Base-by-base conservation (phyloP, 2,113 vertebrate species). In the Takifugu flavidus region DNA sequence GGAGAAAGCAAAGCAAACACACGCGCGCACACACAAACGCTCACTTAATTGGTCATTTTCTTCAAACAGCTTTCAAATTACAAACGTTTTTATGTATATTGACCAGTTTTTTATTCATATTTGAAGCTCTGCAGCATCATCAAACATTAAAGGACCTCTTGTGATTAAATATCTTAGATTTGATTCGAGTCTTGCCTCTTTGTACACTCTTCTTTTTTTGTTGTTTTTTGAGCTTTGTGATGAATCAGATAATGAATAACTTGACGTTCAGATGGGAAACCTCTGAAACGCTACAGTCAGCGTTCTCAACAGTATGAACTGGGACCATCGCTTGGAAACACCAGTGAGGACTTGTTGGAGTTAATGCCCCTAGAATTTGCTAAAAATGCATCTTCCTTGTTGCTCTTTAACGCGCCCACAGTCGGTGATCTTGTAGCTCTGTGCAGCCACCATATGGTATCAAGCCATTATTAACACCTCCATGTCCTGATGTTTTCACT, bases 161-260 rank as follows among this genome's bases (percentile, higher is more conserved):
- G 53, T 43, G 49, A 65, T 43, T 51, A 63, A 31, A 45, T 50
- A 8, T 69, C 67, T 60, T 61, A 28, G 65, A 77, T 71, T 53
- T 62, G 72, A 85, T 77, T 53, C 58, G 80, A 83, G 72, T 59
- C 66, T 84, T 52, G 54, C 59, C 13, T 26, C 54, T 65, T 82
- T 78, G 74, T 67, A 61, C 29, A 61, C 50, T 51, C 53, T 57
- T 72, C 63, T 60, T 49, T 69, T 13, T 60, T 26, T 39, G 20
- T 20, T 20, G 20, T 25, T 61, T 79, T 75, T 69, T 56, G 62
- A 46, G 59, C 47, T 64, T 64, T 62, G 27, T 8, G 43, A 78
- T 56, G 51, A 53, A 79, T 66, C 44, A 49, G 67, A 82, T 78
- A 26, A 50, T 7, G 11, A 53, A 31, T 14, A n/a, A 53, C 27